Conservation (phyloP, 2,888 invertebrate species). For the Prosapia bicincta region DNA sequence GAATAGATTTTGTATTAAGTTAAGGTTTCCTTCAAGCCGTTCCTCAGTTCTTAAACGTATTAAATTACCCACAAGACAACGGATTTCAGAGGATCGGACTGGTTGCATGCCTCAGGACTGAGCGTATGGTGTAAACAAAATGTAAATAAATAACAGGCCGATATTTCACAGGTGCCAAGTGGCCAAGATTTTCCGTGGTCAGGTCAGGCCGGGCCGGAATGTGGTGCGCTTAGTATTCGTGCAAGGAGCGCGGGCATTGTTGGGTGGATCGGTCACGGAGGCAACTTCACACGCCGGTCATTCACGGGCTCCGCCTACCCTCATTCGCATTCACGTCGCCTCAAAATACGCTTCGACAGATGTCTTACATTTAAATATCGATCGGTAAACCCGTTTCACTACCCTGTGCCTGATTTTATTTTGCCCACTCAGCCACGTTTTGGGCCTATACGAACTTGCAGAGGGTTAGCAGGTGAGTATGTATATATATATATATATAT, state of each 20-base stretch:
- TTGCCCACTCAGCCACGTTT: too few relatives aligned
- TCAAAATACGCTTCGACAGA: neutral
- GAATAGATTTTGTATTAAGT: too few relatives aligned
- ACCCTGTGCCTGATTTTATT: too few relatives aligned
- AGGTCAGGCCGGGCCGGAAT: neutral
- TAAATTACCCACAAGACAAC: too few relatives aligned
- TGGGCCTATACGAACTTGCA: too few relatives aligned
- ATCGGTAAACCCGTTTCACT: neutral
- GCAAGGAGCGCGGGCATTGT: neutral
- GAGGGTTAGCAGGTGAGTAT: too few relatives aligned
- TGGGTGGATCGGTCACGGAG: neutral
- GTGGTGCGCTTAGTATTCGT: neutral
- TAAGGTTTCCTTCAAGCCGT: too few relatives aligned
- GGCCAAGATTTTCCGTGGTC: neutral
- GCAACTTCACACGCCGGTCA: neutral
- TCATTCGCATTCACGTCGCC: neutral
- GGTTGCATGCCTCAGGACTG: too few relatives aligned
- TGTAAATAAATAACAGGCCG: neutral
- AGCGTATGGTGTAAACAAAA: too few relatives aligned
- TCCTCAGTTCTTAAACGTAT: too few relatives aligned
- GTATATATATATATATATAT: too few relatives aligned
- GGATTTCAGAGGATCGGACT: too few relatives aligned
- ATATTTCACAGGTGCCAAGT: neutral
- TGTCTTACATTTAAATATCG: neutral
- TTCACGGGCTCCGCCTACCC: neutral